Evolutionary conservation across 1,140 invertebrate genomes (phyloP).

Genomic region (Leptinotarsa lineolata): DNA sequence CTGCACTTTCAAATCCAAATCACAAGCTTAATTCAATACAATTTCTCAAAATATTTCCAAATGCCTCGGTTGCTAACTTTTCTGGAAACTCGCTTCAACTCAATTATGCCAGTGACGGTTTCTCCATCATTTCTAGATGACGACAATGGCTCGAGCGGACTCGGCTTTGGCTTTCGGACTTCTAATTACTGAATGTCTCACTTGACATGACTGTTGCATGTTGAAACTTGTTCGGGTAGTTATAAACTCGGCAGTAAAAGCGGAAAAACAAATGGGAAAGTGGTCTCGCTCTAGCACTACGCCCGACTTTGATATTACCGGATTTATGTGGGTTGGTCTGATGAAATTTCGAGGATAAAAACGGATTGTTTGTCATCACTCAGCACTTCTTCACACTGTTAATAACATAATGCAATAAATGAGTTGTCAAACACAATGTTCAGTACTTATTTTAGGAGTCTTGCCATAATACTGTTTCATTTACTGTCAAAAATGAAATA

Average conservation of each 20-base stretch:
- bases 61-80: no score
- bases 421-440: no score
- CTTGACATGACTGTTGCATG: conserved; percentile 1
- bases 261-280: not conserved
- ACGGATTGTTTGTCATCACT: not conserved
- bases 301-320: not conserved
- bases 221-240: conserved; percentile 1
- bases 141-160: not conserved
- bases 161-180: not conserved
- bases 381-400: not conserved
- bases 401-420: no score
- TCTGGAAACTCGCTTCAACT: no score
- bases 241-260: conserved; percentile 1
- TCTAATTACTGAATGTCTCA: not conserved
- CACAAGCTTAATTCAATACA: no score
- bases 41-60: no score
- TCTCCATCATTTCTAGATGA: not conserved
- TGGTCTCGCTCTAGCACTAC: not conserved
- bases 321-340: not conserved
- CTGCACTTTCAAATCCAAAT: no score
- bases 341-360: not conserved
- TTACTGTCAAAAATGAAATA: no score
- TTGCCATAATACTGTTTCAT: no score
- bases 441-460: no score
- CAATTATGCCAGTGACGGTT: not conserved